phyloP scores from a whole-genome alignment of 2,797 vertebrate genomes.

The Cryptoprocta ferox region DNA sequence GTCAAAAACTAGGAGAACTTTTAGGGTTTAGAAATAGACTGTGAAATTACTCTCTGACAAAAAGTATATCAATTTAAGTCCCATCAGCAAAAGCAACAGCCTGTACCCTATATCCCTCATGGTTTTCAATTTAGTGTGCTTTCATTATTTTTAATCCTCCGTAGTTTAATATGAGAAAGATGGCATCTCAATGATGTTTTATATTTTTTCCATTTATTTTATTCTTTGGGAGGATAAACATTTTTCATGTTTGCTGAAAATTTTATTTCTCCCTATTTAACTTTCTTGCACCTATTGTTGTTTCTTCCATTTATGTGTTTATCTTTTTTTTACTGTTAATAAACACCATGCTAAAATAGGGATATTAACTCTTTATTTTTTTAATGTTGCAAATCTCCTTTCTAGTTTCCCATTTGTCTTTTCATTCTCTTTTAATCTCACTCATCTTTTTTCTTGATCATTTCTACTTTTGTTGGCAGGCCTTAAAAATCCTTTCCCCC shows the following conservation, averaged over 20 bases:
- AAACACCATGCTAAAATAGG: background rate
- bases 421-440: background rate
- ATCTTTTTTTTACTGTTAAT: background rate
- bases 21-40: background rate
- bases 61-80: background rate
- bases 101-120: background rate
- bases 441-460: background rate
- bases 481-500: background rate
- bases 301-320: background rate
- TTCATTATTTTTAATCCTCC: conserved; percentile 37
- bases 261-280: background rate
- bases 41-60: background rate
- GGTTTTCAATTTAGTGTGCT: background rate
- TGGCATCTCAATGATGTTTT: background rate
- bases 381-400: background rate
- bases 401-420: background rate
- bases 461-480: background rate
- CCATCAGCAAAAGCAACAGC: background rate
- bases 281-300: background rate
- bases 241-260: background rate
- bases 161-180: background rate
- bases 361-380: background rate
- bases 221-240: background rate
- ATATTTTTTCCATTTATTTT: background rate
- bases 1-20: background rate